Evolutionary conservation across 1,140 invertebrate genomes (phyloP).

Genomic region (Colletes latitarsis): DNA sequence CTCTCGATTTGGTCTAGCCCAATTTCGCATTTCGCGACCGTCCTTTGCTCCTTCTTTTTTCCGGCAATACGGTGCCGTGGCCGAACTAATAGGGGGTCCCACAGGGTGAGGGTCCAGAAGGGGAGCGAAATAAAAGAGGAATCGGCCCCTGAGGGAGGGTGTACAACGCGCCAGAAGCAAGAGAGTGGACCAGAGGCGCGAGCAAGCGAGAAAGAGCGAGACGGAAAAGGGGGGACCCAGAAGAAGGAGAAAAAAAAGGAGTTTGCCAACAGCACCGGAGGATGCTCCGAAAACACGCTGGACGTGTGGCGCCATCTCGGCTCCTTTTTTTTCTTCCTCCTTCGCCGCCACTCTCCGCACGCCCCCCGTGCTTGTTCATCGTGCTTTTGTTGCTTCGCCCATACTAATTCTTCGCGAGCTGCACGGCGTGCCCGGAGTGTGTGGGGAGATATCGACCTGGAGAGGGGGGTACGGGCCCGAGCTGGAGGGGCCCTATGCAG

Average conservation of each 20-base stretch:
- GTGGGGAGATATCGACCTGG: conserved; percentile 50
- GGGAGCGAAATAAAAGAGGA: conserved; percentile 54
- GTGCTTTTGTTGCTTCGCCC: conserved; percentile 78
- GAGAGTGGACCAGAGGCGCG: conserved; percentile 41
- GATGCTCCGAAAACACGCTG: conserved; percentile 76
- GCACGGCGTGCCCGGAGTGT: conserved; percentile 64
- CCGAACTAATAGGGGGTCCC: conserved; percentile 64
- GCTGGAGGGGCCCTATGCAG: conserved; percentile 39
- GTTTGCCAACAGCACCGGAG: conserved; percentile 76
- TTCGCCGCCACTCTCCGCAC: conserved; percentile 54
- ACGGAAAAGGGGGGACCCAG: conserved; percentile 1
- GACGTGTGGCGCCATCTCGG: conserved; percentile 74
- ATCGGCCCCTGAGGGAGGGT: conserved; percentile 20
- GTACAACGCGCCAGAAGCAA: conserved; percentile 49
- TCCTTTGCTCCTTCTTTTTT: conserved; percentile 30
- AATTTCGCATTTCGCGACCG: conserved; percentile 63
- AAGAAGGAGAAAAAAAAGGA: conserved; percentile 61
- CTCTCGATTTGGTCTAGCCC: conserved; percentile 61
- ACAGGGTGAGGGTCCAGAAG: conserved; percentile 45
- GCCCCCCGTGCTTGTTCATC: conserved; percentile 50
- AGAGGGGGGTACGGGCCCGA: conserved; percentile 32
- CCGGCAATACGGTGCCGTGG: conserved; percentile 58
- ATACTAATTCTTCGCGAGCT: conserved; percentile 78
- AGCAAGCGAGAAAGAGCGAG: conserved; percentile 48
- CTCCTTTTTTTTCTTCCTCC: conserved; percentile 69